phyloP scores from a whole-genome alignment of 2,888 invertebrate species.

The Papilio protenor region DNA sequence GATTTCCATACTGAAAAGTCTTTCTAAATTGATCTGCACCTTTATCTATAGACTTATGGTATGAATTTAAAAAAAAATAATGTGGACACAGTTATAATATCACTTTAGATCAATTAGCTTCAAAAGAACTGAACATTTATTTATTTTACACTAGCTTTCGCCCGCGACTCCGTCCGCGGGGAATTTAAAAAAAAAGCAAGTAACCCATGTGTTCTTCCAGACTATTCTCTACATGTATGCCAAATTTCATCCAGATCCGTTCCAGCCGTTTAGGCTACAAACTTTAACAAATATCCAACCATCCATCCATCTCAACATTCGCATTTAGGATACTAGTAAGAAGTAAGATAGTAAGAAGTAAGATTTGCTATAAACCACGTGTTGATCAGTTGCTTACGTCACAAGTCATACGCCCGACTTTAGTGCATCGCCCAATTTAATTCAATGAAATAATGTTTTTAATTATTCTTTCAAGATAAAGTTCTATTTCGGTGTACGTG shows the following conservation, averaged over 20 bases:
- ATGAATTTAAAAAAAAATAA: neutral
- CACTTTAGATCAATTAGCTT: neutral
- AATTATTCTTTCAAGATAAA: slow-evolving; percentile 14
- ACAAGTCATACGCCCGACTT: neutral
- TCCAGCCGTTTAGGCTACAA: no score
- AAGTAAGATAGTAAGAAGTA: no score
- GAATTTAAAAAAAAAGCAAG: no score
- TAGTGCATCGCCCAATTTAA: slow-evolving; percentile 5
- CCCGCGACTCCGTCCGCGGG: no score
- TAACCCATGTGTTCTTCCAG: no score
- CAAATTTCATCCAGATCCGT: no score
- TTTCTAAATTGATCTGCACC: neutral
- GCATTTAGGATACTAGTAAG: no score
- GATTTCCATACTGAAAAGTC: no score
- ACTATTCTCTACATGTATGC: no score
- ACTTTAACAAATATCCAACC: no score
- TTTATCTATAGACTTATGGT: neutral
- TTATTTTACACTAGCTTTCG: neutral
- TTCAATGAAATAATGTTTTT: neutral
- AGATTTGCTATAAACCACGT: neutral
- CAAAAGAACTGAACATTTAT: neutral
- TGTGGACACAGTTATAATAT: neutral
- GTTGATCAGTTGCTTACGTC: neutral
- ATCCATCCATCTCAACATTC: no score
- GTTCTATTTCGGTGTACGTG: slow-evolving; percentile 14